Evolutionary conservation across 2,888 invertebrate species (phyloP).

Genomic region (Hyles lineata): DNA sequence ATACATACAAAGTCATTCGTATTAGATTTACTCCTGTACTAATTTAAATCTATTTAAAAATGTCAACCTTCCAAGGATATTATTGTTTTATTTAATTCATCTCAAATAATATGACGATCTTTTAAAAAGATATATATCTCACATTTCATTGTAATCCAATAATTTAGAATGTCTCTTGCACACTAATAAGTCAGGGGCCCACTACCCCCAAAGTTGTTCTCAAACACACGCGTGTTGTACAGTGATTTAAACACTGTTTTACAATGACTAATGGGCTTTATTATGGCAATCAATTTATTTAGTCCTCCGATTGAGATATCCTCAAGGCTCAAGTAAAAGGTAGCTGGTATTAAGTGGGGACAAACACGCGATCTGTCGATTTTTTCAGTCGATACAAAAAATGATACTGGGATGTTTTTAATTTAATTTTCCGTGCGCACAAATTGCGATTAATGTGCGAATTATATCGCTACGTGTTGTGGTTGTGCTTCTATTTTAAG

Average conservation of each 20-base stretch:
- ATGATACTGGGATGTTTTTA: slow-evolving; percentile 42
- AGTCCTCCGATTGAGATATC: slow-evolving; percentile 75
- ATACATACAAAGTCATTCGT: no score
- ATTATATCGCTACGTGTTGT: slow-evolving; percentile 43
- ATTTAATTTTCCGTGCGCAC: slow-evolving; percentile 53
- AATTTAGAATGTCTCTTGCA: no score
- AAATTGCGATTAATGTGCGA: slow-evolving; percentile 64
- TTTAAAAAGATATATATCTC: no score
- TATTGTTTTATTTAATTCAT: no score
- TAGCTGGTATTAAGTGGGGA: slow-evolving; percentile 69
- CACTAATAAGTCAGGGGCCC: not conserved
- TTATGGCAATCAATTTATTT: slow-evolving; percentile 80
- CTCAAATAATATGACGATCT: no score
- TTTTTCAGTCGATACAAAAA: slow-evolving; percentile 30
- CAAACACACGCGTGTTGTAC: slow-evolving; percentile 52
- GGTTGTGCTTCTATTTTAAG: not conserved
- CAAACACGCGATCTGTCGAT: slow-evolving; percentile 62
- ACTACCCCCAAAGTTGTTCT: slow-evolving; percentile 45
- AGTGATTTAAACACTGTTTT: slow-evolving; percentile 73
- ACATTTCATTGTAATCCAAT: no score
- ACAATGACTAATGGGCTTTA: slow-evolving; percentile 80
- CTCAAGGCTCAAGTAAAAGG: slow-evolving; percentile 61
- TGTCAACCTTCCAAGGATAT: no score
- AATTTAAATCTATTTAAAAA: no score
- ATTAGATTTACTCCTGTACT: no score